A percentile compares a stretch with the other conserved stretches of the same genome.
Conservation (phyloP, 2,113 vertebrate genomes). For the Psephotus haematonotus region DNA sequence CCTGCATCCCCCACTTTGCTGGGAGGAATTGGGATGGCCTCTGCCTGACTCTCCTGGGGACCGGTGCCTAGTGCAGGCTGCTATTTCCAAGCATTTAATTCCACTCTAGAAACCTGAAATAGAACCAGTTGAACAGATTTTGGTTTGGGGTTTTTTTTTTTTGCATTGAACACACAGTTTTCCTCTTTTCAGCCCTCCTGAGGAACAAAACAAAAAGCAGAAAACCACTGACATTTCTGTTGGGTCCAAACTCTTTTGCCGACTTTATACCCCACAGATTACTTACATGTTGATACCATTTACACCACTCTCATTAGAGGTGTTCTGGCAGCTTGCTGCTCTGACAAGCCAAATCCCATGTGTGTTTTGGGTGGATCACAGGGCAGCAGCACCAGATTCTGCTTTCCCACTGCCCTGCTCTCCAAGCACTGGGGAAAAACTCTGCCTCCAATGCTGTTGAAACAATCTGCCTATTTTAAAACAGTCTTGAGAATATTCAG, state of each 20-base stretch:
- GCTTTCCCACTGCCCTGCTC: background rate
- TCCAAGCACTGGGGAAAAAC: background rate
- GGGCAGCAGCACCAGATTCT: background rate
- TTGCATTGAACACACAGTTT: background rate
- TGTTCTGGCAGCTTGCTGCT: background rate
- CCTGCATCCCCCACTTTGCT: accelerated
- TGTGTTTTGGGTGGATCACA: background rate
- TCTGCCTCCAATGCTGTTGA: background rate
- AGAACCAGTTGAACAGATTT: background rate
- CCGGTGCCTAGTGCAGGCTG: background rate
- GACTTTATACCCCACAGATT: background rate
- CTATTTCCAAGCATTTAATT: background rate
- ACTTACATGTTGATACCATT: background rate
- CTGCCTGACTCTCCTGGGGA: background rate
- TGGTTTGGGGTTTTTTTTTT: background rate
- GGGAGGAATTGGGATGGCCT: background rate
- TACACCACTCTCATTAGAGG: background rate
- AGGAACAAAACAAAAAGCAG: background rate
- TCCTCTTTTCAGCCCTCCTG: background rate
- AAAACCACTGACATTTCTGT: background rate
- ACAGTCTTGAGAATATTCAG: background rate
- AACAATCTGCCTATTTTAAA: background rate
- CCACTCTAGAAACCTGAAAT: background rate
- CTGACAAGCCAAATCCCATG: background rate
- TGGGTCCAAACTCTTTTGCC: background rate